Base-by-base conservation (phyloP, 2,888 invertebrate species). In the Liopterus haemorrhoidalis region DNA sequence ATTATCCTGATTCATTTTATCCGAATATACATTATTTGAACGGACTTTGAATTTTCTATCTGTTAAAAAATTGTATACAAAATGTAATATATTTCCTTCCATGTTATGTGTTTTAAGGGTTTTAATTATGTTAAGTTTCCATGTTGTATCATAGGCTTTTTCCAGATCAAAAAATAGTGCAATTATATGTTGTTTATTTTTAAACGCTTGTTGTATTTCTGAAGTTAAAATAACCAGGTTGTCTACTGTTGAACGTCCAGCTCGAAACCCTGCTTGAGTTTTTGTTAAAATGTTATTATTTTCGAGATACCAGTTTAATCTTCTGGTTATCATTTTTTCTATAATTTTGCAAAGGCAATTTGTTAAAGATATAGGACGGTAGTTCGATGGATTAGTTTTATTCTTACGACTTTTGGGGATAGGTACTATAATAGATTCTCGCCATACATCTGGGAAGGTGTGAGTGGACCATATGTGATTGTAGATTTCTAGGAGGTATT, bases 381-480 rank as follows among this genome's bases (percentile, higher is more conserved):
- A 35, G 11, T 35, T 19, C 4, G 19, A 35, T 35, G 35, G 11
- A 4, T 35, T 19, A 5, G 35, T 14, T 20, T 18, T 18, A 35
- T 35, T 21, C 11, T 35, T 18, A 18, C 3, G 8, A 20, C 20
- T 18, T 35, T 35, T 35, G 9, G 5, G 35, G 21, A 35, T 35
- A 3, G 35, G 35, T 18, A 35, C 9, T 18, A 35, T 21, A 14
- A 18, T 18, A 21, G 35, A 3, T 35, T 20, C 19, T 35, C 11
- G 3, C n/a, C 35, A 18, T 20, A 5, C 11, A 9, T 35, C 4
- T 20, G 35, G 19, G n/a, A 35, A 35, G 19, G 21, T 21, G n/a
- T 35, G 35, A 3, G 19, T 16, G 5, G 21, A 35, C 19, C 19
- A 35, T 35, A 35, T 35, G 35, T 35, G 35, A n/a, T 35, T 35